These are phyloP conservation scores for Pithys albifrons DNA, from an alignment of 2,113 vertebrate genomes.

Conservation along the genomic window DNA sequence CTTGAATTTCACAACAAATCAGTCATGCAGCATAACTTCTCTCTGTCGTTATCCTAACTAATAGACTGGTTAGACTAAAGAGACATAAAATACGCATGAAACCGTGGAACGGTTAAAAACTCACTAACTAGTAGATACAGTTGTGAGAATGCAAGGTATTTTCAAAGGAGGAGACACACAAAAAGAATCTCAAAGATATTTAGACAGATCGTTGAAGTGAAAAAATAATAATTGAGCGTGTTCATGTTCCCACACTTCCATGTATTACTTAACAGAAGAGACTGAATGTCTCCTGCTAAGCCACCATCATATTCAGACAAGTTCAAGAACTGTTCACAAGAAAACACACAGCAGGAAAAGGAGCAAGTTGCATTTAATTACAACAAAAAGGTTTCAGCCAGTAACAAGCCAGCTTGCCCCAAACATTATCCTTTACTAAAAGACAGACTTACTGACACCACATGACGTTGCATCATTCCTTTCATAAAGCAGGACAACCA, in stretches of 20 bases:
- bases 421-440: not conserved
- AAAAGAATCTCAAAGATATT: not conserved
- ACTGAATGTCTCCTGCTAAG: not conserved
- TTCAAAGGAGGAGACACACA: not conserved
- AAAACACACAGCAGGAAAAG: conserved; percentile 53
- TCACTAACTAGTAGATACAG: not conserved
- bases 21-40: not conserved
- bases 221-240: not conserved
- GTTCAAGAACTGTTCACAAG: conserved; percentile 4
- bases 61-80: not conserved
- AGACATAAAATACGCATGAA: not conserved
- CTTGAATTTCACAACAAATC: not conserved
- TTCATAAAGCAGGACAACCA: not conserved
- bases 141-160: not conserved
- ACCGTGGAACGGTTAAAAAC: not conserved
- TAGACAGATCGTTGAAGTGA: not conserved
- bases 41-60: not conserved
- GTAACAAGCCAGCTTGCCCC: conserved; percentile 15
- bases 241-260: not conserved
- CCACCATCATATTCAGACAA: not conserved
- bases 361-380: conserved; percentile 58
- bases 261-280: not conserved
- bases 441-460: not conserved
- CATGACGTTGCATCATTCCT: not conserved
- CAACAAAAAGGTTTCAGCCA: conserved; percentile 24